Evolutionary conservation across 2,113 vertebrate species (phyloP).

Genomic region (Lophotis ruficrista): DNA sequence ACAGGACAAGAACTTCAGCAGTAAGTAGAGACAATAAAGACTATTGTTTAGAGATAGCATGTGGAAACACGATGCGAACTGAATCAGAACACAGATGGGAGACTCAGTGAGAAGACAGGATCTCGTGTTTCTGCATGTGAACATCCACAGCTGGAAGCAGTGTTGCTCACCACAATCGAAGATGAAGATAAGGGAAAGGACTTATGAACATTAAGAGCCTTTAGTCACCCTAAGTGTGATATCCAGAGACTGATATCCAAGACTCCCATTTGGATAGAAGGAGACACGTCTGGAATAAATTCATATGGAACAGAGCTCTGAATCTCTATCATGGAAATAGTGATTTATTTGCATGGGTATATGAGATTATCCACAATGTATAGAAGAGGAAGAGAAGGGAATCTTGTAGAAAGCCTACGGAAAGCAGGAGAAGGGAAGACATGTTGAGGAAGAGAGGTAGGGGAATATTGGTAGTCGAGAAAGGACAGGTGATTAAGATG

Average conservation of each 20-base stretch:
- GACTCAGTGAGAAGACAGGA: not conserved
- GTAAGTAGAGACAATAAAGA: slow-evolving; percentile 20
- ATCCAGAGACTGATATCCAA: not conserved
- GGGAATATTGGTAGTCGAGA: not conserved
- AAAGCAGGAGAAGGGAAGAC: not conserved
- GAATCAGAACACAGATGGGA: not conserved
- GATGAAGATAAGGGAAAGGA: not conserved
- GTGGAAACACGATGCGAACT: not conserved
- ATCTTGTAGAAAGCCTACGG: not conserved
- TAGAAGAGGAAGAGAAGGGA: not conserved
- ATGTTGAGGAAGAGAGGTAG: not conserved
- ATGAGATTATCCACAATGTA: not conserved
- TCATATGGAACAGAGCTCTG: not conserved
- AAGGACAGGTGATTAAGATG: not conserved
- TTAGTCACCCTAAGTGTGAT: not conserved
- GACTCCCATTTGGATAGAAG: not conserved
- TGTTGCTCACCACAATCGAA: not conserved
- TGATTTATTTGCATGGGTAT: not conserved
- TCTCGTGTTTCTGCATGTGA: not conserved
- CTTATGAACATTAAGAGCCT: not conserved
- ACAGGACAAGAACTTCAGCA: slow-evolving; percentile 17
- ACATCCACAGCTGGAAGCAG: not conserved
- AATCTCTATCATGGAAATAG: not conserved
- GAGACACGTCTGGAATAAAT: not conserved
- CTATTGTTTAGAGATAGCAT: not conserved